phyloP scores from a whole-genome alignment of 1,140 invertebrate genomes.

The Macrotrachela quadricornifera region DNA sequence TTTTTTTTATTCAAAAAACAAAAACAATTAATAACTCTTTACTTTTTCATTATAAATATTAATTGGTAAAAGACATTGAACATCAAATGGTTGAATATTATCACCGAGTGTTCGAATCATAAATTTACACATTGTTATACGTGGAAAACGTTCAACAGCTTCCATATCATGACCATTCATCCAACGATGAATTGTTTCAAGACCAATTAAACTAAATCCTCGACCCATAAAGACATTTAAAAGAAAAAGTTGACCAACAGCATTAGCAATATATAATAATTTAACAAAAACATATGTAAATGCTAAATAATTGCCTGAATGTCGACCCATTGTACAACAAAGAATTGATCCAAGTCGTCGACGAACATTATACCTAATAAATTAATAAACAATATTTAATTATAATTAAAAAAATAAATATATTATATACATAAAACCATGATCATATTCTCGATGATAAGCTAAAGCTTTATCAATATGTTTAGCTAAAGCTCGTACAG shows the following conservation, averaged over 20 bases:
- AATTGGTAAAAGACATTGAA: slow-evolving; percentile 36
- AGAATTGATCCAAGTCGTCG: too few relatives aligned
- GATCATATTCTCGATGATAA: not conserved
- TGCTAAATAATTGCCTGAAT: slow-evolving; percentile 20
- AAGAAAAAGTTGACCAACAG: slow-evolving; percentile 16
- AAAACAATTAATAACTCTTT: too few relatives aligned
- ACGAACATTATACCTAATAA: too few relatives aligned
- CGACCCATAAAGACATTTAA: slow-evolving; percentile 18
- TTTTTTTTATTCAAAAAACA: too few relatives aligned
- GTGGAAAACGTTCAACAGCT: slow-evolving; percentile 29
- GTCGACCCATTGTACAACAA: slow-evolving; percentile 21
- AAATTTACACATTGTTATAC: slow-evolving; percentile 37
- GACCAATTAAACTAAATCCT: slow-evolving; percentile 12
- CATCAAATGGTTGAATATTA: slow-evolving; percentile 32
- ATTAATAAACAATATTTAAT: slow-evolving; percentile 20
- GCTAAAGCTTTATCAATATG: slow-evolving; percentile 6
- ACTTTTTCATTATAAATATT: slow-evolving; percentile 35
- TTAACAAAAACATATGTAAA: slow-evolving; percentile 21
- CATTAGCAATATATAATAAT: slow-evolving; percentile 16
- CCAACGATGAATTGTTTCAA: slow-evolving; percentile 12
- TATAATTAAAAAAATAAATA: slow-evolving; percentile 11
- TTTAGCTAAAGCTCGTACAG: not conserved
- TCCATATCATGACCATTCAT: slow-evolving; percentile 11
- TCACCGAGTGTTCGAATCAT: slow-evolving; percentile 33
- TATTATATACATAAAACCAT: not conserved